phyloP scores from a whole-genome alignment of 2,888 invertebrate species.

The Cryptocephalus primarius region DNA sequence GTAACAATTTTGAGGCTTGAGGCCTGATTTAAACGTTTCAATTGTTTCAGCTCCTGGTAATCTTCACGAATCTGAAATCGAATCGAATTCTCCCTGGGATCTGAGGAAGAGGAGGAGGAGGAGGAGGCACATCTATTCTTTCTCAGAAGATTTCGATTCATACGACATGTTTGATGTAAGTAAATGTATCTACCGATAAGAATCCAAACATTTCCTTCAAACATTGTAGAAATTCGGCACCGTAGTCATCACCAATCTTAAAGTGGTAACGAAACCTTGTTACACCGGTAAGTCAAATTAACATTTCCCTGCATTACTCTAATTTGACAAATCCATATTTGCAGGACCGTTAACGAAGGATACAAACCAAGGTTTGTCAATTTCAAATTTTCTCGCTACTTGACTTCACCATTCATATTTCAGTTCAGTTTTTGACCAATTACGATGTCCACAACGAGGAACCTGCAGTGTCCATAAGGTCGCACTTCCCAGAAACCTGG shows the following conservation, averaged over 20 bases:
- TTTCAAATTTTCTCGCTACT: neutral
- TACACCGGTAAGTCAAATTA: slow-evolving; percentile 20
- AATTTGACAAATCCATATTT: slow-evolving; percentile 5
- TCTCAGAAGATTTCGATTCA: slow-evolving; percentile 28
- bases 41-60: neutral
- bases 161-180: slow-evolving; percentile 31
- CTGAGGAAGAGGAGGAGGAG: slow-evolving; percentile 6
- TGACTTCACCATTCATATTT: slow-evolving; percentile 3
- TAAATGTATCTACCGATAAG: slow-evolving; percentile 1
- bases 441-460: slow-evolving; percentile 22
- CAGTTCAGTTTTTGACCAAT: slow-evolving; percentile 23
- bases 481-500: slow-evolving; percentile 53
- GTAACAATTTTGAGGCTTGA: neutral
- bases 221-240: slow-evolving; percentile 41
- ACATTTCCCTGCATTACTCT: neutral
- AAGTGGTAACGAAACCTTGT: slow-evolving; percentile 44
- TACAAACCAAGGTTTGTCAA: slow-evolving; percentile 9
- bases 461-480: slow-evolving; percentile 28
- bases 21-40: neutral
- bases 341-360: slow-evolving; percentile 14
- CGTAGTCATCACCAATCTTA: slow-evolving; percentile 43
- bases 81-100: neutral
- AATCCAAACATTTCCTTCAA: slow-evolving; percentile 1
- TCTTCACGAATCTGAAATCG: neutral
- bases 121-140: slow-evolving; percentile 23